Conservation (phyloP, 2,888 invertebrate species). For the Apamea monoglypha region DNA sequence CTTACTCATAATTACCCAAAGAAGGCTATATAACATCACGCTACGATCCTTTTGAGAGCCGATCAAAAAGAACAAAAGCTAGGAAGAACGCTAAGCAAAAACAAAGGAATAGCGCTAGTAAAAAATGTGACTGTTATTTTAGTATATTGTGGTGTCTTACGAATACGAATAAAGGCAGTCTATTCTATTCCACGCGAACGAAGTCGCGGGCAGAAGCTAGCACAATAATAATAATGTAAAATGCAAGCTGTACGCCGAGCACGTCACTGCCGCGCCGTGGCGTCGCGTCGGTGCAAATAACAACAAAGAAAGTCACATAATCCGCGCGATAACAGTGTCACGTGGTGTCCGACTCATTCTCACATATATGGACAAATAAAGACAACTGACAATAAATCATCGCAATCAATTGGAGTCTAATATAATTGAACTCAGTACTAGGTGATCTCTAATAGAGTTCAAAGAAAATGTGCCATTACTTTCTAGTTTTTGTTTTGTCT, state of each 20-base stretch:
- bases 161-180: too few relatives aligned
- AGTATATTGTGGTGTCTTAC: too few relatives aligned
- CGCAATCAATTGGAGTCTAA: neutral
- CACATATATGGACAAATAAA: neutral
- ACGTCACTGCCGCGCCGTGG: neutral
- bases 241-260: neutral
- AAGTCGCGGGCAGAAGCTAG: too few relatives aligned
- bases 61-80: too few relatives aligned
- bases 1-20: too few relatives aligned
- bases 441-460: neutral
- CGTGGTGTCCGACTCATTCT: constrained; percentile 21
- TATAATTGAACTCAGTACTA: neutral
- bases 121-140: too few relatives aligned
- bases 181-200: neutral
- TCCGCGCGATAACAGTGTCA: constrained; percentile 32
- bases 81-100: too few relatives aligned
- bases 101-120: too few relatives aligned
- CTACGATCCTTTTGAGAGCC: too few relatives aligned
- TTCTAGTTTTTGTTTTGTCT: too few relatives aligned
- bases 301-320: constrained; percentile 38
- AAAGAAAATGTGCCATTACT: neutral
- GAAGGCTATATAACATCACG: too few relatives aligned
- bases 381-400: constrained; percentile 10
- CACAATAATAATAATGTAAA: neutral
- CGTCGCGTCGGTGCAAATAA: constrained; percentile 18